phyloP scores from a whole-genome alignment of 2,113 vertebrate species.

The Sturnus vulgaris region DNA sequence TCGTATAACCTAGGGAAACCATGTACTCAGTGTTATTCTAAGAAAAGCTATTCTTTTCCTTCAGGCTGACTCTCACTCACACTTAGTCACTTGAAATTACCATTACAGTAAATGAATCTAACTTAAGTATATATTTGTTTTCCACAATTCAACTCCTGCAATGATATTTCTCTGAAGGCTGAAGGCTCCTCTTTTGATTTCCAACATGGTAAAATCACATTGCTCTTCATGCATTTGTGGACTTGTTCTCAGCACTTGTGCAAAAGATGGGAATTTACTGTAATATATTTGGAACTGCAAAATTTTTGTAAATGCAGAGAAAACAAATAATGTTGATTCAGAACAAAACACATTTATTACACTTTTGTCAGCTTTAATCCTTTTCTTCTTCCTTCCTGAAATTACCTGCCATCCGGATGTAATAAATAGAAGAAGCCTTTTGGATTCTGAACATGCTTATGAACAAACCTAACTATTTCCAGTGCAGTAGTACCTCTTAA shows the following conservation, averaged over 20 bases:
- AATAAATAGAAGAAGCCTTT: not conserved
- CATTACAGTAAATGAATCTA: not conserved
- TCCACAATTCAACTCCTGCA: not conserved
- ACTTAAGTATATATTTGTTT: not conserved
- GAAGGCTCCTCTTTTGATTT: not conserved
- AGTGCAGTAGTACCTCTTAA: not conserved
- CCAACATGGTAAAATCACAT: not conserved
- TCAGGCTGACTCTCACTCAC: not conserved
- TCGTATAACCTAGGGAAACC: not conserved
- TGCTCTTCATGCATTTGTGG: not conserved
- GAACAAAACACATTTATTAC: not conserved
- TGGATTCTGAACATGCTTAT: not conserved
- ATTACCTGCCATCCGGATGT: not conserved
- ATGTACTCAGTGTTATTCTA: not conserved
- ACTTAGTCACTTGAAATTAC: not conserved
- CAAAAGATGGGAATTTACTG: not conserved
- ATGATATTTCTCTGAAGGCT: not conserved
- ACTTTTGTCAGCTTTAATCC: not conserved
- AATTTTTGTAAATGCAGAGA: not conserved
- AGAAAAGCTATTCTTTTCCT: not conserved
- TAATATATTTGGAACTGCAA: not conserved
- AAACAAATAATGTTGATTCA: not conserved
- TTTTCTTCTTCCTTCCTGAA: not conserved
- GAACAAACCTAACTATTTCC: not conserved
- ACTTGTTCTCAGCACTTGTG: not conserved